phyloP scores from a whole-genome alignment of 2,113 vertebrate genomes.

The Nettapus auritus region DNA sequence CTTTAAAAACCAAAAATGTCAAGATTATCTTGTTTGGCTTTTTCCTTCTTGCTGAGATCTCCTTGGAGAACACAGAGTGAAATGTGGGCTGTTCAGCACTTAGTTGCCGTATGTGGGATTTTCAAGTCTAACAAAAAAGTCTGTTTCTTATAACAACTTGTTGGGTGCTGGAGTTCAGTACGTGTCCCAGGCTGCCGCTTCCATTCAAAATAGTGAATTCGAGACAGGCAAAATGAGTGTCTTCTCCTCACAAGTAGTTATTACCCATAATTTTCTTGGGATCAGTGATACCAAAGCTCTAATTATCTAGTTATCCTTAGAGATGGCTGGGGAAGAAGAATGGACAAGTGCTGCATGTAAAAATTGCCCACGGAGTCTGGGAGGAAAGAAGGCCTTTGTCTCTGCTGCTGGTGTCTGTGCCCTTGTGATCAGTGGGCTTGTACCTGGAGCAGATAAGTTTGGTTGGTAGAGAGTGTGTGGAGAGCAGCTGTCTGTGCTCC shows the following conservation, averaged over 20 bases:
- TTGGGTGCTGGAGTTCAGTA: not conserved
- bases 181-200: not conserved
- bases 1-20: not conserved
- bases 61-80: not conserved
- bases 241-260: not conserved
- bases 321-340: not conserved
- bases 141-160: not conserved
- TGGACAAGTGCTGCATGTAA: not conserved
- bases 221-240: not conserved
- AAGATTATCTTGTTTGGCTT: not conserved
- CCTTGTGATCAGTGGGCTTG: not conserved
- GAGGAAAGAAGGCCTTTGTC: not conserved
- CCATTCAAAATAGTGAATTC: not conserved
- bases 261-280: not conserved
- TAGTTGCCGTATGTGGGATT: not conserved
- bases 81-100: not conserved
- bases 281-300: not conserved
- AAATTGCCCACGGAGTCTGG: not conserved
- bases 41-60: not conserved
- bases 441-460: not conserved
- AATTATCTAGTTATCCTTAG: not conserved
- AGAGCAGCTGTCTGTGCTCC: not conserved
- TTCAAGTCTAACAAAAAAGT: not conserved
- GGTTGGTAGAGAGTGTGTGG: not conserved
- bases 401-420: not conserved